Conservation (phyloP, 2,888 invertebrate species). For the Asteroscopus sphinx region DNA sequence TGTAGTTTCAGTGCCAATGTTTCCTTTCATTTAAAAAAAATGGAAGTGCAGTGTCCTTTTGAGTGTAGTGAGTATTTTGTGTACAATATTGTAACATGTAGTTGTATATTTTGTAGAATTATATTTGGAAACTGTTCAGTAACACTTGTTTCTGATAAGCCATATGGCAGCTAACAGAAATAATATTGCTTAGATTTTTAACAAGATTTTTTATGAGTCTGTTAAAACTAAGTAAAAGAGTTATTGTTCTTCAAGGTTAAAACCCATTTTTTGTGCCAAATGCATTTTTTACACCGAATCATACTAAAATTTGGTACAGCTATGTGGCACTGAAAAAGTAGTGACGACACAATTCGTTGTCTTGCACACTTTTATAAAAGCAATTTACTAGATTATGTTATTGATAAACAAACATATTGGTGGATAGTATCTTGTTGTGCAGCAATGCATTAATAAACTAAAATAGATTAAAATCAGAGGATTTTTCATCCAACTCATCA, state of each 20-base stretch:
- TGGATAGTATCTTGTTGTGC: slow-evolving; percentile 18
- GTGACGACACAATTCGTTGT: slow-evolving; percentile 26
- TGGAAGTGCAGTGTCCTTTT: slow-evolving; percentile 80
- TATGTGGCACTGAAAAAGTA: slow-evolving; percentile 39
- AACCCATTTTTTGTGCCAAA: slow-evolving; percentile 11
- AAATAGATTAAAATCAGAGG: not conserved
- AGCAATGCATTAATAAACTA: not conserved
- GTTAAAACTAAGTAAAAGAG: slow-evolving; percentile 18
- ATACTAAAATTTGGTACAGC: not conserved
- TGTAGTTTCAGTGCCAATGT: slow-evolving; percentile 59
- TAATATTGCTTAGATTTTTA: slow-evolving; percentile 12
- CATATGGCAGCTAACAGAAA: slow-evolving; percentile 59
- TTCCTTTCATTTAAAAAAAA: slow-evolving; percentile 60
- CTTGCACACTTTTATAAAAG: slow-evolving; percentile 9
- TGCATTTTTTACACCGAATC: slow-evolving; percentile 2
- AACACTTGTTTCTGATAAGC: slow-evolving; percentile 36
- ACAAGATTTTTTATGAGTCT: slow-evolving; percentile 17
- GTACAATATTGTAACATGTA: slow-evolving; percentile 1
- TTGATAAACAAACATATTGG: slow-evolving; percentile 33
- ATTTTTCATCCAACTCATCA: not conserved
- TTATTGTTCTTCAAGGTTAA: slow-evolving; percentile 38
- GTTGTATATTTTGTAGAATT: slow-evolving; percentile 8
- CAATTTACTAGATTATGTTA: slow-evolving; percentile 23
- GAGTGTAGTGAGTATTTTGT: slow-evolving; percentile 73
- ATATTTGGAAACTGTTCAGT: slow-evolving; percentile 2